These are phyloP conservation scores for Proteles cristata DNA, from an alignment of 2,113 vertebrate species.

Conservation along the genomic window DNA sequence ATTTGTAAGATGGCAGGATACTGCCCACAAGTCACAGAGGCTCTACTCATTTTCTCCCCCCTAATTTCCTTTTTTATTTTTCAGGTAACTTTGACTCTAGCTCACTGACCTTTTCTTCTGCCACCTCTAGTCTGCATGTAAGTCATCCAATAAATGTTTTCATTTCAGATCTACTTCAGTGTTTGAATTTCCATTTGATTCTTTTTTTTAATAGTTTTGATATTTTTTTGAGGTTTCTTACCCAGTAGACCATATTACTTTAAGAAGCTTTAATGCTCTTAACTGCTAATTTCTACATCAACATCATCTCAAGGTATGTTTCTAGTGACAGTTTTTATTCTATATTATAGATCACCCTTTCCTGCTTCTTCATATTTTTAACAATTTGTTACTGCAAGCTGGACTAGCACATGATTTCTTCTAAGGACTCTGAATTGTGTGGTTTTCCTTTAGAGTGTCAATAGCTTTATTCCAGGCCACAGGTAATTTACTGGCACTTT, in stretches of 20 bases:
- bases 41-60: background rate
- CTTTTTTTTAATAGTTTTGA: background rate
- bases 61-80: background rate
- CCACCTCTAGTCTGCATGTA: background rate
- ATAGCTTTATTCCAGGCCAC: background rate
- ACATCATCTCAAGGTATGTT: background rate
- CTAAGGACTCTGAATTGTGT: background rate
- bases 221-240: background rate
- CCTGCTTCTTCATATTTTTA: background rate
- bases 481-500: background rate
- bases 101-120: background rate
- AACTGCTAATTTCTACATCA: conserved; percentile 10
- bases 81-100: background rate
- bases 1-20: background rate
- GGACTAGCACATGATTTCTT: background rate
- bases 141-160: background rate
- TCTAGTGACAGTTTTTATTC: background rate
- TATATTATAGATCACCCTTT: background rate
- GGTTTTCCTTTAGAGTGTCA: background rate
- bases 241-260: background rate
- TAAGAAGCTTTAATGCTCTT: background rate
- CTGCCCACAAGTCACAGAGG: background rate
- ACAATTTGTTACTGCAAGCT: background rate
- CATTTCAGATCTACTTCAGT: background rate
- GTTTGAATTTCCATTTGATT: conserved; percentile 11